Percentiles rank a stretch among this genome's conserved stretches.
These are phyloP conservation scores for Dusona sp. DNA, from an alignment of 2,888 invertebrate species.

Conservation along the genomic window DNA sequence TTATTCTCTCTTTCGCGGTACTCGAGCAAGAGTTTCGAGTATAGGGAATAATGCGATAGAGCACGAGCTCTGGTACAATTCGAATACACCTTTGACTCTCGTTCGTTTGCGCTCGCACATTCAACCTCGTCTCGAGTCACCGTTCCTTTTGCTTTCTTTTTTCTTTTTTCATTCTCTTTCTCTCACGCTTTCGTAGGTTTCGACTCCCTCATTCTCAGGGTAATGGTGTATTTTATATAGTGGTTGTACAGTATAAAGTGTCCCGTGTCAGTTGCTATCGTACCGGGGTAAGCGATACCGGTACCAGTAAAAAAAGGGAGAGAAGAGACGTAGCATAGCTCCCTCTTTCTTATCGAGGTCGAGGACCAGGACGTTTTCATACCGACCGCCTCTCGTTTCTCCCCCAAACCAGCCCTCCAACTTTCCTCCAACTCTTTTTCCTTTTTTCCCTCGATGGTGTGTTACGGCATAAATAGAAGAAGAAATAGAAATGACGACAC, in stretches of 20 bases:
- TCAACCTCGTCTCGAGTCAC: constrained; percentile 30
- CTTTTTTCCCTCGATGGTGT: constrained; percentile 7
- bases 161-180: constrained; percentile 2
- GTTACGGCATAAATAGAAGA: constrained; percentile 45
- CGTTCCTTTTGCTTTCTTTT: not conserved
- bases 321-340: constrained; percentile 12
- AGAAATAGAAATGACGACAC: constrained; percentile 49
- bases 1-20: constrained; percentile 24
- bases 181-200: constrained; percentile 12
- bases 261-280: constrained; percentile 38
- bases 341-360: constrained; percentile 66
- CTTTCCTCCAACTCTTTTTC: constrained; percentile 14
- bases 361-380: constrained; percentile 63
- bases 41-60: constrained; percentile 52
- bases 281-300: constrained; percentile 39
- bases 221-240: constrained; percentile 29
- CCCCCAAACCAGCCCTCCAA: not conserved
- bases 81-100: constrained; percentile 34
- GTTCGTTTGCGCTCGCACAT: constrained; percentile 48
- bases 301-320: constrained; percentile 25
- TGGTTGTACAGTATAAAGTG: constrained; percentile 22
- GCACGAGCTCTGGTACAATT: constrained; percentile 57
- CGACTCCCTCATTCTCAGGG: constrained; percentile 36
- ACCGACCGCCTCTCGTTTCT: constrained; percentile 43
- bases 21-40: constrained; percentile 32